Evolutionary conservation across 2,797 vertebrate genomes (phyloP).

Genomic region (Euphonia xanthogaster): DNA sequence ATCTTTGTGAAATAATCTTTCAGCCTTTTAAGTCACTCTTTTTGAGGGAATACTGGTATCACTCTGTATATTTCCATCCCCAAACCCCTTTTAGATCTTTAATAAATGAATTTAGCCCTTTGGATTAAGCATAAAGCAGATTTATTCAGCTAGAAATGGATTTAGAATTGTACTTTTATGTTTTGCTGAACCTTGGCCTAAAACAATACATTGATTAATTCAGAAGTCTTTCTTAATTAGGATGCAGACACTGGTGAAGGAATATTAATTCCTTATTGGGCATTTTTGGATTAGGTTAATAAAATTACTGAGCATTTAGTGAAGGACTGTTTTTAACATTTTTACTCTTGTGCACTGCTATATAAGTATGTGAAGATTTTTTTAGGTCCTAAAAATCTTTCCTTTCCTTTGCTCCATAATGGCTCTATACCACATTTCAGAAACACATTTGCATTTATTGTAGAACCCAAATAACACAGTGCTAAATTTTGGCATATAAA

Average conservation of each 20-base stretch:
- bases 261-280: conserved; percentile 10
- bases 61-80: not conserved
- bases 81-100: not conserved
- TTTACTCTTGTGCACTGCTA: not conserved
- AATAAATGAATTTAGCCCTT: not conserved
- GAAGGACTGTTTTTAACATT: not conserved
- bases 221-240: conserved; percentile 19
- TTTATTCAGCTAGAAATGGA: not conserved
- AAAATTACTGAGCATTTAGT: not conserved
- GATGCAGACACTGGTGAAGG: not conserved
- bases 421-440: not conserved
- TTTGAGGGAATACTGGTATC: not conserved
- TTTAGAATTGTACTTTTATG: conserved; percentile 10
- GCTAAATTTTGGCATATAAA: not conserved
- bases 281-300: not conserved
- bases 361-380: not conserved
- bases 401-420: not conserved
- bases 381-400: not conserved
- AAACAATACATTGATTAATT: conserved; percentile 5
- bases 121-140: conserved; percentile 22
- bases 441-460: not conserved
- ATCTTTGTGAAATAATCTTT: not conserved
- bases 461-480: not conserved
- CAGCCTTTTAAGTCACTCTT: not conserved
- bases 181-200: conserved; percentile 10